Evolutionary conservation across 2,113 vertebrate genomes (phyloP).

Genomic region (Pagrus major): DNA sequence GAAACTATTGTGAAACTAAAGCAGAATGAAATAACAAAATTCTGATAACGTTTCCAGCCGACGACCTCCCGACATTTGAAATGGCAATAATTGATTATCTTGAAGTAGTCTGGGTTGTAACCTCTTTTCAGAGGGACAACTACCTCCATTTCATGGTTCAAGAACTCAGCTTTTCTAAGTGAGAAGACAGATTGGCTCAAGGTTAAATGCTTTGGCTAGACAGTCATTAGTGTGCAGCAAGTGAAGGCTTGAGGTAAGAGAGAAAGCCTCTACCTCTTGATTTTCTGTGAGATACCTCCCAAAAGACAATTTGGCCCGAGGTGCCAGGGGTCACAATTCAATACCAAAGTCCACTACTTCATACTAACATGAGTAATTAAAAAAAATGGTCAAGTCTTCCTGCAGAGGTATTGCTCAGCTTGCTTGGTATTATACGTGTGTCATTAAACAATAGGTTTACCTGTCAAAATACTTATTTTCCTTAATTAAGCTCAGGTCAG

Average conservation of each 20-base stretch:
- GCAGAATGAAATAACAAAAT: constrained; percentile 11
- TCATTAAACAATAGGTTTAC: background rate
- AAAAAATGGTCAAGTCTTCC: constrained; percentile 15
- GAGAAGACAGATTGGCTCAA: constrained; percentile 78
- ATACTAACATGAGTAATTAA: constrained; percentile 51
- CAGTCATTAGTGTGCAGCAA: constrained; percentile 79
- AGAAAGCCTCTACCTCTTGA: constrained; percentile 53
- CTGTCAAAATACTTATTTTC: constrained; percentile 25
- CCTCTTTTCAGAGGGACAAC: constrained; percentile 67
- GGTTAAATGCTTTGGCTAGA: constrained; percentile 79
- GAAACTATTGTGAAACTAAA: background rate
- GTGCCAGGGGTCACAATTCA: constrained; percentile 45
- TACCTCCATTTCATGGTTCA: constrained; percentile 82
- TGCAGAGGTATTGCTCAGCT: background rate
- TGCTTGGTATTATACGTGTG: constrained; percentile 6
- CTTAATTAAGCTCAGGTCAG: constrained; percentile 7
- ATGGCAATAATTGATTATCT: constrained; percentile 71
- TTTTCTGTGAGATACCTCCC: constrained; percentile 66
- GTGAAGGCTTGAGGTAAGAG: constrained; percentile 54
- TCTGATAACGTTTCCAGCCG: constrained; percentile 22
- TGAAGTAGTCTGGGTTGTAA: constrained; percentile 65
- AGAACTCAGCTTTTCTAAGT: constrained; percentile 72
- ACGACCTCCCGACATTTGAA: constrained; percentile 47
- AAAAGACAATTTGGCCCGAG: constrained; percentile 49
- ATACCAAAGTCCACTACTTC: constrained; percentile 53